phyloP scores from a whole-genome alignment of 2,888 invertebrate genomes.

The Melitaea athalia region DNA sequence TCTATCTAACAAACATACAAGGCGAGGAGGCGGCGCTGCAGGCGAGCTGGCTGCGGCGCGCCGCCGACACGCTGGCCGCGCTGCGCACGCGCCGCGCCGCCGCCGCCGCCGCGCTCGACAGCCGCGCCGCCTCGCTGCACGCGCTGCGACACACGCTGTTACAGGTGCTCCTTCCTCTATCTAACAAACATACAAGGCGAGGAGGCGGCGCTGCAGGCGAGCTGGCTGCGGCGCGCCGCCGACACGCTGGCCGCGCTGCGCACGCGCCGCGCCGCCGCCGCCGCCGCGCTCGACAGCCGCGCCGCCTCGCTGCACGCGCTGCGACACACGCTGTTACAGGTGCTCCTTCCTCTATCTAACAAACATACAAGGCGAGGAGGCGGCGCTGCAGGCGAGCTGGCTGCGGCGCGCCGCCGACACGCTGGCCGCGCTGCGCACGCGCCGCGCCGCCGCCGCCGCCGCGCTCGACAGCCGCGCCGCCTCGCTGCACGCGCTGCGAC shows the following conservation, averaged over 20 bases:
- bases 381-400: constrained; percentile 90
- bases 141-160: constrained; percentile 92
- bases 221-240: constrained; percentile 89
- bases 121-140: constrained; percentile 90
- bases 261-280: constrained; percentile 90
- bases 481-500: constrained; percentile 90
- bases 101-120: constrained; percentile 90
- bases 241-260: constrained; percentile 90
- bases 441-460: constrained; percentile 90
- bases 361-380: constrained; percentile 94
- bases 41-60: constrained; percentile 89
- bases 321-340: constrained; percentile 91
- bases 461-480: constrained; percentile 91
- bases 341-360: constrained; percentile 58
- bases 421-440: constrained; percentile 89
- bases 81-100: constrained; percentile 91
- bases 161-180: constrained; percentile 79
- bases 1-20: too few species aligned
- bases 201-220: constrained; percentile 91
- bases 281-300: constrained; percentile 91
- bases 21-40: constrained; percentile 92
- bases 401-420: constrained; percentile 90
- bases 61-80: constrained; percentile 88
- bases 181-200: too few species aligned
- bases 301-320: constrained; percentile 90